phyloP scores from a whole-genome alignment of 2,797 vertebrate species.

The Hipposideros larvatus region DNA sequence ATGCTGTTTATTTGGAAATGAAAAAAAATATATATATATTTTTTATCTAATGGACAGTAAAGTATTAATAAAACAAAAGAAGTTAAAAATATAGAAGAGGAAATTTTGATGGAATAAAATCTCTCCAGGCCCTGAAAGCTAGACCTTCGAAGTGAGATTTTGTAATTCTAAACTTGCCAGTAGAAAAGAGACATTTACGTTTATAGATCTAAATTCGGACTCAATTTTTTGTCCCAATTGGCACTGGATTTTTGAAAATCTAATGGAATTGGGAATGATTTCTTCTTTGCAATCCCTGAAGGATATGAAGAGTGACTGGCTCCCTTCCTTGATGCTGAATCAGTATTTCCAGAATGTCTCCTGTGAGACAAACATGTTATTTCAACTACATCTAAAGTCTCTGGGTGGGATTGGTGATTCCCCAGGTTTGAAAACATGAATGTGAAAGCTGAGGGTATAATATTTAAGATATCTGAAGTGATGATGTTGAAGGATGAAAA shows the following conservation, averaged over 20 bases:
- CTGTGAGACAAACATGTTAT: not conserved
- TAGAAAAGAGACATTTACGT: not conserved
- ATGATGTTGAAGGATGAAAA: not conserved
- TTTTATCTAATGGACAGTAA: not conserved
- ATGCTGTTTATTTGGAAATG: not conserved
- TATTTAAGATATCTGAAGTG: not conserved
- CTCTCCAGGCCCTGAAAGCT: not conserved
- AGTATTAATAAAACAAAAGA: not conserved
- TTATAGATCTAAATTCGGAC: not conserved
- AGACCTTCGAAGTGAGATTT: not conserved
- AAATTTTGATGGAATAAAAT: not conserved
- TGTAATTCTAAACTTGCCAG: not conserved
- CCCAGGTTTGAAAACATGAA: not conserved
- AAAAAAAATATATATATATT: not conserved
- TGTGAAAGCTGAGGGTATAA: not conserved
- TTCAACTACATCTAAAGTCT: not conserved
- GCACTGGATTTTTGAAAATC: not conserved
- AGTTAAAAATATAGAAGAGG: not conserved
- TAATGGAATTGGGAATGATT: not conserved
- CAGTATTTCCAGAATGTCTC: constrained; percentile 25
- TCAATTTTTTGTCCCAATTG: not conserved
- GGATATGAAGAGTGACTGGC: not conserved
- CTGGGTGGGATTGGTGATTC: not conserved
- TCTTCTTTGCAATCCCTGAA: not conserved
- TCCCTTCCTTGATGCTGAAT: not conserved